Base-by-base conservation (phyloP, 2,797 vertebrate genomes). In the Ctenochaetus hawaiiensis region DNA sequence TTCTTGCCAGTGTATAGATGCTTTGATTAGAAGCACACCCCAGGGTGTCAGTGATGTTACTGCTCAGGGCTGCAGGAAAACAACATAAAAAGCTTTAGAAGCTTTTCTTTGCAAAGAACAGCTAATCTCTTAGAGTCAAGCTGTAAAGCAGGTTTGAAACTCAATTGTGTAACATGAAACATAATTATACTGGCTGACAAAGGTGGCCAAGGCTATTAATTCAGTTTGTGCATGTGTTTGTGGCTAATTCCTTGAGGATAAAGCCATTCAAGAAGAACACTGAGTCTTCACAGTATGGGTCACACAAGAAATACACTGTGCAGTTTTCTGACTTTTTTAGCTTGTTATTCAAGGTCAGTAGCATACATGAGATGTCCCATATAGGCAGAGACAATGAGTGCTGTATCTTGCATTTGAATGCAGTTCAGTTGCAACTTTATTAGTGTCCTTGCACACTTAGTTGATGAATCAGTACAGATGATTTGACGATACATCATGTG, bases 101-200 rank as follows among this genome's bases (percentile, higher is more conserved):
- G 43, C n/a, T 62, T 16, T 11, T 73, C 54, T 77, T n/a, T 78
- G 16, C 69, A 41, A 59, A 45, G 5, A 64, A 51, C 51, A 14
- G 60, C 16, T 26, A 18, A n/a, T 18, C 39, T 39, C 10, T 39
- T 8, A 39, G 39, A 39, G 39, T 39, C 39, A 39, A 39, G 39
- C 26, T 4, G 26, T 30, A 30, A 39, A 39, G 39, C 39, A 23
- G 30, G 43, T 59, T 69, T 67, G 48, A 2, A 12, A 58, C 34
- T 52, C 14, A 39, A 2, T 1, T 34, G 13, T 48, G 37, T 61
- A 57, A 53, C 45, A 64, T 57, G 14, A 74, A 52, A 69, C 44
- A 37, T 30, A 20, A 67, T 53, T 41, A 34, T 14, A 66, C 48
- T 39, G 17, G 5, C 20, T 72, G 4, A 64, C 56, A 34, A 23